These are phyloP conservation scores for Drymodes brunneopygia DNA, from an alignment of 2,113 vertebrate genomes.

Conservation along the genomic window DNA sequence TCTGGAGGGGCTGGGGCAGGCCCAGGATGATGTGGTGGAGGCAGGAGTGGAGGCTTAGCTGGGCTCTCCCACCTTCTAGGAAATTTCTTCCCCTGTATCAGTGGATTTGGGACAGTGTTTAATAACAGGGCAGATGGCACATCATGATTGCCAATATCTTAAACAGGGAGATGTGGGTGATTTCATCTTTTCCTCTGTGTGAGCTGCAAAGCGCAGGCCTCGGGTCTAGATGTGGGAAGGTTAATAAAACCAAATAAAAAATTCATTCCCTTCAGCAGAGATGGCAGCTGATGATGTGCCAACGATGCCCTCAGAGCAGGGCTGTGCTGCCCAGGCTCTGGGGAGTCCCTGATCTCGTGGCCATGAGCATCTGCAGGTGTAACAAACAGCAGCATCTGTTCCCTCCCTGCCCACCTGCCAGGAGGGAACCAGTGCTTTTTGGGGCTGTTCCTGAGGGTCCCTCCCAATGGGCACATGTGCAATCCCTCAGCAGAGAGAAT, in stretches of 20 bases:
- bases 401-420: neutral
- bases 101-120: neutral
- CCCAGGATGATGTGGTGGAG: rapidly evolving
- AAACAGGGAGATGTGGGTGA: neutral
- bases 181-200: neutral
- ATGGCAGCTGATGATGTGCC: neutral
- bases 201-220: neutral
- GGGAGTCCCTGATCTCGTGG: neutral
- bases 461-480: neutral
- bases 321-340: neutral
- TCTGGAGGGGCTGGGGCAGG: neutral
- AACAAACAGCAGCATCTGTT: neutral
- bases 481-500: too few relatives aligned
- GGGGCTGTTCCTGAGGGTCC: neutral
- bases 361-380: rapidly evolving
- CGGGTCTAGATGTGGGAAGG: neutral
- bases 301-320: neutral
- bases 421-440: neutral
- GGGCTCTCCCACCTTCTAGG: neutral
- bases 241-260: neutral
- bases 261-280: neutral
- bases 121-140: neutral
- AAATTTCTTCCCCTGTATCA: neutral
- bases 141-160: neutral
- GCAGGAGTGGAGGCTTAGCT: neutral